Percentiles rank a stretch among this genome's conserved stretches.
phyloP scores from a whole-genome alignment of 1,140 invertebrate genomes.

The Yoshiicerus persimilis region DNA sequence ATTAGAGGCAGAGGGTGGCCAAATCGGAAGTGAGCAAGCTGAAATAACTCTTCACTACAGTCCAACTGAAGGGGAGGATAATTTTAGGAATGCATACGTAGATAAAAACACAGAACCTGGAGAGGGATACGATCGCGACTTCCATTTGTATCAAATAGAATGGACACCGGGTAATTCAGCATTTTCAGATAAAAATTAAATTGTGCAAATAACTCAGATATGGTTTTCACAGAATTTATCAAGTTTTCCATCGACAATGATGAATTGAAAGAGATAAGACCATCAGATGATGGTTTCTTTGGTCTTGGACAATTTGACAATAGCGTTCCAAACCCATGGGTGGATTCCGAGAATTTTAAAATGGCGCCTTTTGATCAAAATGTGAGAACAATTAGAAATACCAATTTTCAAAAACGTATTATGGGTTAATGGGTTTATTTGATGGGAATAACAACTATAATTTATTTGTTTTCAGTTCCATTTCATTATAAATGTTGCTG shows the following conservation, averaged over 20 bases:
- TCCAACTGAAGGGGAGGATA: slow-evolving; percentile 58
- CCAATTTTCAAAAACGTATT: no score
- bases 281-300: slow-evolving; percentile 9
- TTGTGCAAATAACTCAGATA: neutral
- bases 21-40: slow-evolving; percentile 62
- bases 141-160: slow-evolving; percentile 53
- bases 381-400: slow-evolving; percentile 57
- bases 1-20: slow-evolving; percentile 53
- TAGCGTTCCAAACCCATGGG: slow-evolving; percentile 54
- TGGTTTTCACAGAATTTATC: slow-evolving; percentile 41
- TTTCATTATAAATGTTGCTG: slow-evolving; percentile 39
- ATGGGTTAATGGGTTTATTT: no score
- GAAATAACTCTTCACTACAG: slow-evolving; percentile 64
- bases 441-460: neutral
- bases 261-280: slow-evolving; percentile 27
- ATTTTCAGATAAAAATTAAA: neutral
- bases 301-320: slow-evolving; percentile 41
- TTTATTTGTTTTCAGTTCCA: slow-evolving; percentile 32
- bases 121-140: slow-evolving; percentile 56
- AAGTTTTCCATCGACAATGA: slow-evolving; percentile 38
- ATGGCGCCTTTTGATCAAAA: slow-evolving; percentile 73
- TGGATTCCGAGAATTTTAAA: slow-evolving; percentile 49
- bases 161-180: slow-evolving; percentile 51
- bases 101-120: slow-evolving; percentile 53
- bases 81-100: slow-evolving; percentile 60